A percentile compares a stretch with the other conserved stretches of the same genome.
Conservation (phyloP, 2,888 invertebrate genomes). For the Allophyes oxyacanthae region DNA sequence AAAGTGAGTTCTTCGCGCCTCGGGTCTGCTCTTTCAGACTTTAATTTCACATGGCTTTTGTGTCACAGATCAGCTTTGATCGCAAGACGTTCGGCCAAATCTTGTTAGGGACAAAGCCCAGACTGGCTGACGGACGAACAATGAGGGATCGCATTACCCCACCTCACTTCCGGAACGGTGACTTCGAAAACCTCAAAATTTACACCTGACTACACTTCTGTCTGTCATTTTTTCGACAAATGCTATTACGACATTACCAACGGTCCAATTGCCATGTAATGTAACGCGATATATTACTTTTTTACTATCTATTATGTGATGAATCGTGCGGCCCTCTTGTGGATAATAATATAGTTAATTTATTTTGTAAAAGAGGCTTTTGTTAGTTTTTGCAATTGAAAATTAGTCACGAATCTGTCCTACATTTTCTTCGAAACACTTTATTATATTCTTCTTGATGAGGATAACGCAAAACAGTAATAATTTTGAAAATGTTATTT, state of each 20-base stretch:
- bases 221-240: slow-evolving; percentile 65
- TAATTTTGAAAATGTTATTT: slow-evolving; percentile 2
- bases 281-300: slow-evolving; percentile 41
- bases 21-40: slow-evolving; percentile 54
- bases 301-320: slow-evolving; percentile 24
- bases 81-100: slow-evolving; percentile 70
- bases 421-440: slow-evolving; percentile 14
- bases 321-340: slow-evolving; percentile 21
- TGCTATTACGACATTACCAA: slow-evolving; percentile 68
- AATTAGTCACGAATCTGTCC: slow-evolving; percentile 16
- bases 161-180: slow-evolving; percentile 76
- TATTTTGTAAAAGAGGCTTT: slow-evolving; percentile 10
- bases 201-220: slow-evolving; percentile 77
- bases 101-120: slow-evolving; percentile 79
- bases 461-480: too few relatives aligned
- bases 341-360: slow-evolving; percentile 25
- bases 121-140: slow-evolving; percentile 68
- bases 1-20: slow-evolving; percentile 66
- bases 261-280: slow-evolving; percentile 51
- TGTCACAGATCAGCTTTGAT: slow-evolving; percentile 68
- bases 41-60: slow-evolving; percentile 74
- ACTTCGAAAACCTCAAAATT: slow-evolving; percentile 72
- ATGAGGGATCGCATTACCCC: slow-evolving; percentile 77
- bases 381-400: slow-evolving; percentile 13
- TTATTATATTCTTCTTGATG: slow-evolving; percentile 5